Percentiles rank a stretch among this genome's conserved stretches.
These are phyloP conservation scores for Poliocrania exsul DNA, from an alignment of 2,797 vertebrate genomes.

Conservation along the genomic window DNA sequence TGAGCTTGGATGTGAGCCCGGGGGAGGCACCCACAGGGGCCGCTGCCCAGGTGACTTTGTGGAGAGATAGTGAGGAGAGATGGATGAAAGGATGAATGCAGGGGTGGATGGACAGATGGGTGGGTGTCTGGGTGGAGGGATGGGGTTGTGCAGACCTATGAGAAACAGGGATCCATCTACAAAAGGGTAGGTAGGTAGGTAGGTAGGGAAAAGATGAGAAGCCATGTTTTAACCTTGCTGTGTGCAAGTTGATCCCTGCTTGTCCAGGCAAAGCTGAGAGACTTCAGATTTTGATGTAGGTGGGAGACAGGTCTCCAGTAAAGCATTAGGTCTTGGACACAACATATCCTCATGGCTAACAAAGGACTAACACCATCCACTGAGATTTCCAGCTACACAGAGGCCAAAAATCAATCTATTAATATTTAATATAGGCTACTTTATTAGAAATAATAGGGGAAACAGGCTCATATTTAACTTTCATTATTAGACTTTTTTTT, in stretches of 20 bases:
- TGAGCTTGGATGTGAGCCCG: conserved; percentile 44
- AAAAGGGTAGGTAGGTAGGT: neutral
- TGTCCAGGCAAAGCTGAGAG: neutral
- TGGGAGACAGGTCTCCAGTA: neutral
- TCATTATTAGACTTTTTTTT: neutral
- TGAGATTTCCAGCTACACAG: neutral
- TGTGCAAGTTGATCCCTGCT: neutral
- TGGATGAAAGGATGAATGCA: neutral
- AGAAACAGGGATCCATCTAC: neutral
- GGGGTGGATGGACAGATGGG: neutral
- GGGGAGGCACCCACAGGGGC: conserved; percentile 49
- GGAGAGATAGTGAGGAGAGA: neutral
- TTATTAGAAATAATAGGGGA: neutral
- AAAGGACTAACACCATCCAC: neutral
- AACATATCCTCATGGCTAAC: neutral
- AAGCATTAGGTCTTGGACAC: neutral
- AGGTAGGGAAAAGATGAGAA: neutral
- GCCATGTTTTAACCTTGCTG: neutral
- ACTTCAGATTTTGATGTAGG: neutral
- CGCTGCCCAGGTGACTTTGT: conserved; percentile 53
- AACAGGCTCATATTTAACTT: neutral
- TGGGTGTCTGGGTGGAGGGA: neutral
- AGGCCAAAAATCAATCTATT: neutral
- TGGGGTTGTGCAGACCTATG: neutral
- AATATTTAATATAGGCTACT: neutral